Evolutionary conservation across 2,797 vertebrate species (phyloP), one percentile per base, ranked within the genome.

Genomic region (Cirrhinus molitorella): DNA sequence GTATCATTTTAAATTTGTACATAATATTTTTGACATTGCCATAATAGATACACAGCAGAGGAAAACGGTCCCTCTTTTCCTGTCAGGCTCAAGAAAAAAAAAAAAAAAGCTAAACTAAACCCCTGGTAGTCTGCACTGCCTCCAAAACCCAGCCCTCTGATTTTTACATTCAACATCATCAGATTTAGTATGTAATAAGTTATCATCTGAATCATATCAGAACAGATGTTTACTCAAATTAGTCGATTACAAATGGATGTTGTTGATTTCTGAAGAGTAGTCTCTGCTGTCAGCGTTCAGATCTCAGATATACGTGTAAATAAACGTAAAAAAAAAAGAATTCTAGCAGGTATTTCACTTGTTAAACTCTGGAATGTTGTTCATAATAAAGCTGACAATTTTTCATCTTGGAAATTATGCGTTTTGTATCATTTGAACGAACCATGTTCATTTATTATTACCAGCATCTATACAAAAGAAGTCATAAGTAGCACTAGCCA

Each of bases 1-100:
- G 88, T 89, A 89, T 89, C 87, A 89, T 89, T 88, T 96, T 95
- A 96, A 96, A 96, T 95, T 95, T 97, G 96, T 97, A 96, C 96
- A 97, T 96, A 96, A 96, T 96, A 96, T 96, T 96, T 96, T 96
- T 95, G 96, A 94, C 93, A 92, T 92, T 93, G 95, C 94, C 96
- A 96, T 96, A 95, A 95, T 95, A 96, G 95, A 93, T 78, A 94
- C 91, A 88, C 78, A 84, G 83, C 83, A 88, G 89, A 87, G 61
- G 83, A 85, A 77, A 85, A 80, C 73, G 12, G 72, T 77, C 63
- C 89, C 90, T 91, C 90, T 92, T 83, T 43, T 74, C 65, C n/a
- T 63, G 74, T 53, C 84, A 68, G 85, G 72, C 76, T 87, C 47
- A 11, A 84, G 77, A 80, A 37, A 85, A 79, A 34, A 40, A 59